A percentile compares a stretch with the other conserved stretches of the same genome.
Conservation (phyloP, 2,113 vertebrate species). For the Pedionomus torquatus region DNA sequence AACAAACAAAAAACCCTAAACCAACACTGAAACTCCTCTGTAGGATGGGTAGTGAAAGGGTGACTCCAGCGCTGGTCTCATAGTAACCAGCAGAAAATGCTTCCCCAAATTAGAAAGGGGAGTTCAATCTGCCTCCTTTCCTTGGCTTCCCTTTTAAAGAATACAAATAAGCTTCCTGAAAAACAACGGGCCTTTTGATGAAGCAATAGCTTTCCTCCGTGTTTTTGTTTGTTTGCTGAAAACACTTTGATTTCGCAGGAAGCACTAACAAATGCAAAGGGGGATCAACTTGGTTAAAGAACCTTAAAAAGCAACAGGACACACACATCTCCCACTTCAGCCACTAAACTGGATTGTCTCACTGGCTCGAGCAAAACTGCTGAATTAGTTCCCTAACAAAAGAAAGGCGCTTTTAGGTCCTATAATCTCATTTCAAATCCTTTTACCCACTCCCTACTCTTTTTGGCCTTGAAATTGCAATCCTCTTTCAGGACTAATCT, state of each 20-base stretch:
- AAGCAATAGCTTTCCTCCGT: neutral
- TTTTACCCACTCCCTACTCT: conserved; percentile 77
- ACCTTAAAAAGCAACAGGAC: conserved; percentile 53
- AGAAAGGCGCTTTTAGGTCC: conserved; percentile 76
- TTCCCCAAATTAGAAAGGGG: neutral
- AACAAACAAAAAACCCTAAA: neutral
- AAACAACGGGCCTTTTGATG: neutral
- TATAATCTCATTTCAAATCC: conserved; percentile 86
- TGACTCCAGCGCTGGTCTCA: neutral
- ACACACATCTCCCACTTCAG: conserved; percentile 60
- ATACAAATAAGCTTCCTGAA: conserved; percentile 17
- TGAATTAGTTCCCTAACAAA: conserved; percentile 80
- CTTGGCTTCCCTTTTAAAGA: conserved; percentile 33
- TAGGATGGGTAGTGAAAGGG: neutral
- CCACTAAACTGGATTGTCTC: conserved; percentile 74
- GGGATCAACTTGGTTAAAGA: conserved; percentile 41
- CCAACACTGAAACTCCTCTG: neutral
- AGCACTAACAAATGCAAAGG: conserved; percentile 21
- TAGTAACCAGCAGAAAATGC: neutral
- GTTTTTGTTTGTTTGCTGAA: conserved; percentile 51
- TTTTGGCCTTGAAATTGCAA: conserved; percentile 79
- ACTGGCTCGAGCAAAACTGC: conserved; percentile 68
- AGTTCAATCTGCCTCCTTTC: neutral
- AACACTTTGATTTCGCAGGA: conserved; percentile 40
- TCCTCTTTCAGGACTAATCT: conserved; percentile 83